Base-by-base conservation (phyloP, 2,797 vertebrate species). In the Liasis olivaceus region DNA sequence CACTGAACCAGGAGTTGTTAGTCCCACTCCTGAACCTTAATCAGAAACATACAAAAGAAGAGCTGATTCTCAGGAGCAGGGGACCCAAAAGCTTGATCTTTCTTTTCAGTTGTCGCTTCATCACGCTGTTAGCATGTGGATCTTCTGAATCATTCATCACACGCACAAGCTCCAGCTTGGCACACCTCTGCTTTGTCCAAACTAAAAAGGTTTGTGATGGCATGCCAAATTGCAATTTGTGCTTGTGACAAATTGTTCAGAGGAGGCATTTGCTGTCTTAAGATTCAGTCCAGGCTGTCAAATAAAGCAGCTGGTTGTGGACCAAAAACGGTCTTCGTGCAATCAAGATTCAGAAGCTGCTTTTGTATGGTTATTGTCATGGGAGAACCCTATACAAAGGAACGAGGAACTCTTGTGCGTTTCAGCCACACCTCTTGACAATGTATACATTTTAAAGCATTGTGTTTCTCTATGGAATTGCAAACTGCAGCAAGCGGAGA, bases 231-330 rank as follows among this genome's bases (percentile, higher is more conserved):
- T 92, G 87, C 72, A 63, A 42, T 64, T 84, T 84, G 72, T 42
- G 56, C 91, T 92, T 84, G 58, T 84, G 87, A 81, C 64, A 42
- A 63, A 62, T 63, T 92, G 59, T 84, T 92, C 86, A 88, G 91
- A 84, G 24, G 28, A 88, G 56, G 54, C 91, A 88, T 36, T 88
- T 58, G 63, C 42, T 24, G 51, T 88, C 36, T 92, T 54, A 81
- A 88, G 86, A 36, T 12, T 64, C 47, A 7, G 58, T 42, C 64
- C 90, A 87, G 56, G 54, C 31, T 77, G 85, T 59, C 69, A n/a
- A 59, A 47, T 56, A 63, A 88, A 81, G 69, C 69, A 92, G 66
- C 87, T 63, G 58, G 66, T n/a, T 59, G 12, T 62, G 22, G 28
- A 59, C 69, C 14, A 47, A 59, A 51, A 60, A 11, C 42, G 24